Conservation (phyloP, 2,888 invertebrate genomes). For the Aproaerema taeniolella region DNA sequence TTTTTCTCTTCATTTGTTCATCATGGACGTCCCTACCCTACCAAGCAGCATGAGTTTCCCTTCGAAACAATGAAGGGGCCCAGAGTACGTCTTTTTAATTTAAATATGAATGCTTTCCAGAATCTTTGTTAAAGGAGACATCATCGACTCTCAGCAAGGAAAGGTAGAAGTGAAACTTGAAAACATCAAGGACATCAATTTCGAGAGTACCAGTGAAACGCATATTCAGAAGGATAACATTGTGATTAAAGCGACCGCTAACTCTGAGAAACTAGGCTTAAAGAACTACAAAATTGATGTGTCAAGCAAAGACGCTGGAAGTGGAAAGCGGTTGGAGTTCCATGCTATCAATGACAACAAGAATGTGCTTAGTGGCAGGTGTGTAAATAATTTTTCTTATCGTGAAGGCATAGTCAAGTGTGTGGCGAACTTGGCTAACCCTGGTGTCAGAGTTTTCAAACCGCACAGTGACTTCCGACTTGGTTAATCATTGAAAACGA, state of each 20-base stretch:
- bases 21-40: no score
- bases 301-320: slow-evolving; percentile 77
- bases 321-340: slow-evolving; percentile 80
- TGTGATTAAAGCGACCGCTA: slow-evolving; percentile 75
- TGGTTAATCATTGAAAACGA: no score
- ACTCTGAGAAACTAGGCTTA: slow-evolving; percentile 80
- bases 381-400: slow-evolving; percentile 17
- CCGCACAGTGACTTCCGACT: no score
- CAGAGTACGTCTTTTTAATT: no score
- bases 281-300: slow-evolving; percentile 82
- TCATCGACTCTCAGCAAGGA: slow-evolving; percentile 75
- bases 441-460: no score
- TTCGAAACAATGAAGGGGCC: no score
- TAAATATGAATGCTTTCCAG: no score
- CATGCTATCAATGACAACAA: slow-evolving; percentile 80
- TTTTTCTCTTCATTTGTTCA: no score
- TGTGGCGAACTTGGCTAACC: no score
- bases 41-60: no score
- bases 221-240: slow-evolving; percentile 82
- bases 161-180: slow-evolving; percentile 74
- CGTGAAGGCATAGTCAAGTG: no score
- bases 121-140: slow-evolving; percentile 49
- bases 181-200: slow-evolving; percentile 69
- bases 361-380: slow-evolving; percentile 84
- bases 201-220: slow-evolving; percentile 73